Conservation (phyloP, 2,888 invertebrate genomes). For the Tachystola acroxantha region DNA sequence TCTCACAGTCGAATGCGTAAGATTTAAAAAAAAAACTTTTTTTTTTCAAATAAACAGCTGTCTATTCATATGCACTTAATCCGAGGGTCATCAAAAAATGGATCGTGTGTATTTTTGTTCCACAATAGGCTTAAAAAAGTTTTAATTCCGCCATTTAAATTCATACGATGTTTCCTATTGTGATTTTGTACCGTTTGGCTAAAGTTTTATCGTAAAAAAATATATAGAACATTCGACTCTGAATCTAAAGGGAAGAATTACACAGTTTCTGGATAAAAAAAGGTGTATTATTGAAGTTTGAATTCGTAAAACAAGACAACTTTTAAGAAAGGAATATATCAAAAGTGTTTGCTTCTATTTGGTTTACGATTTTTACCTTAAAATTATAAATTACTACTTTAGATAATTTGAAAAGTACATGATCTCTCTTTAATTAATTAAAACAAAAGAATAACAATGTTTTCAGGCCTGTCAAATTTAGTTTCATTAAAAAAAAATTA, state of each 20-base stretch:
- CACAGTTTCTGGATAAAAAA: too few species aligned
- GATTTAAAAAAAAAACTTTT: not conserved
- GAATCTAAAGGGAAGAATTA: not conserved
- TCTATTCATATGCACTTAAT: slow-evolving; percentile 12
- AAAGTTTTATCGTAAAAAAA: slow-evolving; percentile 11
- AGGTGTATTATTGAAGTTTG: not conserved
- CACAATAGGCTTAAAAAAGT: slow-evolving; percentile 15
- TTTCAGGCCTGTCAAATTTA: too few species aligned
- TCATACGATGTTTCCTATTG: slow-evolving; percentile 15
- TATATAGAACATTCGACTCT: not conserved
- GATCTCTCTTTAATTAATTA: too few species aligned
- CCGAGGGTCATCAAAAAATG: slow-evolving; percentile 14
- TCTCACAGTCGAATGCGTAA: slow-evolving; percentile 6
- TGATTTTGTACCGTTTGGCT: slow-evolving; percentile 4
- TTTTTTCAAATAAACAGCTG: slow-evolving; percentile 10
- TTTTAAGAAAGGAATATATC: too few species aligned
- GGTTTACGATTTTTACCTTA: too few species aligned
- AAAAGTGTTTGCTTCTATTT: too few species aligned
- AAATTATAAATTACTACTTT: too few species aligned
- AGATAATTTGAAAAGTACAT: too few species aligned
- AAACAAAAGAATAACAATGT: too few species aligned
- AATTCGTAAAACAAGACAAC: too few species aligned
- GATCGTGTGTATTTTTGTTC: slow-evolving; percentile 5
- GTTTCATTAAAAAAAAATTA: too few species aligned
- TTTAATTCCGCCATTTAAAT: slow-evolving; percentile 19